Percentiles rank a stretch among this genome's conserved stretches.
Conservation (phyloP, 2,888 invertebrate species). For the Lissocephala sabroskyi region DNA sequence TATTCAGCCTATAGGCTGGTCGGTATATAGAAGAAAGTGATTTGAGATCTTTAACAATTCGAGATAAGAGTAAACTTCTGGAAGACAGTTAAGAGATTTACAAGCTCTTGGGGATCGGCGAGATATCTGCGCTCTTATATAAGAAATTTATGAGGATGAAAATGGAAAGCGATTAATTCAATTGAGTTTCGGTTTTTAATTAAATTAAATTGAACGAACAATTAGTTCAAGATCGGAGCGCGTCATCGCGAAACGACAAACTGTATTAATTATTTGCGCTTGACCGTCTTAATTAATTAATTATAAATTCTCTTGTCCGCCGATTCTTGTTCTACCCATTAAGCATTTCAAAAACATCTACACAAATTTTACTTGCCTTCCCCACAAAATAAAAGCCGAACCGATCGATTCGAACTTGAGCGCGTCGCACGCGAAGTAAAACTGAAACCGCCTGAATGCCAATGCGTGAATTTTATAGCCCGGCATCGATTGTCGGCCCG, state of each 20-base stretch:
- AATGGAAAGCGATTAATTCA: neutral
- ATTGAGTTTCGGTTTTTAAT: neutral
- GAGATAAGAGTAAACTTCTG: too few relatives aligned
- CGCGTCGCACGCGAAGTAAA: constrained; percentile 29
- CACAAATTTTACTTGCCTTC: constrained; percentile 23
- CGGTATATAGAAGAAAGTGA: too few relatives aligned
- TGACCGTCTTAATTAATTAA: neutral
- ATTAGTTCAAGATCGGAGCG: constrained; percentile 8
- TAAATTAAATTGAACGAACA: constrained; percentile 8
- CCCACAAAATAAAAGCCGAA: constrained; percentile 8
- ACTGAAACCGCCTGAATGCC: constrained; percentile 40
- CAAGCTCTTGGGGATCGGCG: too few relatives aligned
- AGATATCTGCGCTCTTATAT: too few relatives aligned
- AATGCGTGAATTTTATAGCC: constrained; percentile 42
- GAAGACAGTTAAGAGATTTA: too few relatives aligned
- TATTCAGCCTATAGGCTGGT: too few relatives aligned
- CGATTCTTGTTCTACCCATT: too few relatives aligned
- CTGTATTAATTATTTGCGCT: neutral
- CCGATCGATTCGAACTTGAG: constrained; percentile 31
- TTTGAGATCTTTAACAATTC: too few relatives aligned
- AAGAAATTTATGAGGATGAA: too few relatives aligned
- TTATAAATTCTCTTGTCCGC: neutral
- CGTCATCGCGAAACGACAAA: neutral
- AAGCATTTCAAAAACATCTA: too few relatives aligned
- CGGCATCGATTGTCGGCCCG: neutral